These are phyloP conservation scores for Ctenomys sociabilis DNA, from an alignment of 2,113 vertebrate genomes.

Conservation along the genomic window DNA sequence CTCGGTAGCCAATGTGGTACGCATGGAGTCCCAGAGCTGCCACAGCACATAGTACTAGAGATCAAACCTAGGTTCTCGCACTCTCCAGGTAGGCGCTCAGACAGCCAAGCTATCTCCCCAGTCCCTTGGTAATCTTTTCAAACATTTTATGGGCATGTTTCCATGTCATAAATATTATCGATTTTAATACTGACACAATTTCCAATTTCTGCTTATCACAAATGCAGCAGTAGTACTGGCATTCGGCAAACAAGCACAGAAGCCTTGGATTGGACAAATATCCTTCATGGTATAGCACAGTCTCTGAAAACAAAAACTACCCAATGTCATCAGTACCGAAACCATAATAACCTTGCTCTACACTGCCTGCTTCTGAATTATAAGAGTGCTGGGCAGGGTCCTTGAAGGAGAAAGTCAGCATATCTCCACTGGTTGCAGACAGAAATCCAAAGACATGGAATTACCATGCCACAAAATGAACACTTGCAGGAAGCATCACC, in stretches of 20 bases:
- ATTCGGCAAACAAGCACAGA: neutral
- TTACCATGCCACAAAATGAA: neutral
- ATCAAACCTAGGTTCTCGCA: too few species aligned
- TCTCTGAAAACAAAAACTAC: neutral
- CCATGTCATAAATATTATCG: conserved; percentile 6
- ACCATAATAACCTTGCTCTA: neutral
- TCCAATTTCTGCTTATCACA: neutral
- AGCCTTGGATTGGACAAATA: neutral
- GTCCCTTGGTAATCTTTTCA: neutral
- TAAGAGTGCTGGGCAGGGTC: neutral
- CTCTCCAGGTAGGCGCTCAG: too few species aligned
- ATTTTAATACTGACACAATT: conserved; percentile 22
- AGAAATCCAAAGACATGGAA: neutral
- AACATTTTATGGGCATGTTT: conserved; percentile 26
- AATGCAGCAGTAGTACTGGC: neutral
- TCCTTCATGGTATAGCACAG: neutral
- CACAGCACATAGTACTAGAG: too few species aligned
- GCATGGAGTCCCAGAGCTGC: too few species aligned
- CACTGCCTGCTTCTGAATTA: neutral
- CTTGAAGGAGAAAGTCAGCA: neutral
- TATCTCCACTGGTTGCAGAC: neutral
- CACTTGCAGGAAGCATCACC: neutral
- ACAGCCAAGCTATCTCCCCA: too few species aligned
- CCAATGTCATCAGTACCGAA: neutral
- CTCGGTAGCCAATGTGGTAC: too few species aligned